Evolutionary conservation across 2,797 vertebrate genomes (phyloP).

Genomic region (Platalea minor): DNA sequence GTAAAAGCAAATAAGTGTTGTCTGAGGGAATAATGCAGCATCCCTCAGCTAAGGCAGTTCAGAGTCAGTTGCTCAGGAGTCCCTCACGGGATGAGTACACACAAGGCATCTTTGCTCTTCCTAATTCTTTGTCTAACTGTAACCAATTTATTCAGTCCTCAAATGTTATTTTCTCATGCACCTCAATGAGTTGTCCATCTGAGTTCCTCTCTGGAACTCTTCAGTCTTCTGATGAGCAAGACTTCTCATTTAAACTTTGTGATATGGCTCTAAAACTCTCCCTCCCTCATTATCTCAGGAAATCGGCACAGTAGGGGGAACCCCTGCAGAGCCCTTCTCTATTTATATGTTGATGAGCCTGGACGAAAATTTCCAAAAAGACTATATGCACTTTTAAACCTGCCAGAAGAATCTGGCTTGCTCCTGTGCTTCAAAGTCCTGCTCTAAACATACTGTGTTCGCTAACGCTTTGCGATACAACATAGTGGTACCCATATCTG

Average conservation of each 20-base stretch:
- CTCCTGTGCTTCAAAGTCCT: background rate
- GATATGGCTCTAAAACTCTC: fast-evolving
- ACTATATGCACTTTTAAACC: background rate
- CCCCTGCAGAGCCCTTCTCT: background rate
- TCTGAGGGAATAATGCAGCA: background rate
- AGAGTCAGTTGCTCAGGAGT: background rate
- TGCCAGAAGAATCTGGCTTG: background rate
- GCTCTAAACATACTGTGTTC: background rate
- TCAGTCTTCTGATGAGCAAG: background rate
- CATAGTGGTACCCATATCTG: fast-evolving
- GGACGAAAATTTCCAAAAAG: background rate
- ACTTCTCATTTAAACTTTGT: background rate
- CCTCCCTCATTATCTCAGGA: background rate
- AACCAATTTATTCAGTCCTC: background rate
- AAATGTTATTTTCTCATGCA: background rate
- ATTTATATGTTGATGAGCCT: background rate
- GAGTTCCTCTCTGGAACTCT: background rate
- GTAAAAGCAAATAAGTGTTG: background rate
- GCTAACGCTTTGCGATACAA: fast-evolving
- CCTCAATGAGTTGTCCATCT: background rate
- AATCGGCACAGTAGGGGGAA: background rate
- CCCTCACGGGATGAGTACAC: background rate
- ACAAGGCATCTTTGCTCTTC: background rate
- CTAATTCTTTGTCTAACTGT: background rate
- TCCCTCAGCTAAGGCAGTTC: background rate